Conservation (phyloP, 2,113 vertebrate species). For the Carassius gibelio region DNA sequence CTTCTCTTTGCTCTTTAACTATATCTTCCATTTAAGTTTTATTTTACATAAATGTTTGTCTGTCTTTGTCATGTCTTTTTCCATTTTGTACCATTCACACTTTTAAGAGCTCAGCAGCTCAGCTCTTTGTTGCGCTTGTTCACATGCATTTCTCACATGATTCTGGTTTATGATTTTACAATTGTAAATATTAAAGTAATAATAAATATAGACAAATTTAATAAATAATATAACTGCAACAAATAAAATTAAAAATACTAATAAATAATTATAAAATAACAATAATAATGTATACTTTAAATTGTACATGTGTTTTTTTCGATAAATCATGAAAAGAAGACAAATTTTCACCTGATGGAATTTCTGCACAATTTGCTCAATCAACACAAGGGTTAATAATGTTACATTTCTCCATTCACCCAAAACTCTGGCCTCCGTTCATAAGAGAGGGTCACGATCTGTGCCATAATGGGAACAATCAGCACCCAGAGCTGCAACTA, state of each 20-base stretch:
- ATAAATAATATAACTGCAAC: too few relatives aligned
- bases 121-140: neutral
- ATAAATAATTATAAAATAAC: neutral
- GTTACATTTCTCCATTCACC: conserved; percentile 56
- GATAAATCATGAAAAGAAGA: conserved; percentile 35
- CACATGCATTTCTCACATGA: too few relatives aligned
- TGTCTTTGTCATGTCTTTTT: neutral
- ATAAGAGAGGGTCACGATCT: conserved; percentile 40
- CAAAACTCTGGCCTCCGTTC: conserved; percentile 43
- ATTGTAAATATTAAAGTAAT: neutral
- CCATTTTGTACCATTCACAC: neutral
- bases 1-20: conserved; percentile 37
- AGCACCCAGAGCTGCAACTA: neutral
- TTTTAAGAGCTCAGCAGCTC: neutral
- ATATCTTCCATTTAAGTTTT: conserved; percentile 22
- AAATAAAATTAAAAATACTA: too few relatives aligned
- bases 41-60: conserved; percentile 28
- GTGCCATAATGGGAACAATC: conserved; percentile 10
- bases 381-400: conserved; percentile 55
- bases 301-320: neutral
- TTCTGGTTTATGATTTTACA: conserved; percentile 17
- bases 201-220: neutral
- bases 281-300: neutral
- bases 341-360: conserved; percentile 44
- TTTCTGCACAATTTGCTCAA: conserved; percentile 65